Base-by-base conservation (phyloP, 2,888 invertebrate species). In the Andrena camellia region DNA sequence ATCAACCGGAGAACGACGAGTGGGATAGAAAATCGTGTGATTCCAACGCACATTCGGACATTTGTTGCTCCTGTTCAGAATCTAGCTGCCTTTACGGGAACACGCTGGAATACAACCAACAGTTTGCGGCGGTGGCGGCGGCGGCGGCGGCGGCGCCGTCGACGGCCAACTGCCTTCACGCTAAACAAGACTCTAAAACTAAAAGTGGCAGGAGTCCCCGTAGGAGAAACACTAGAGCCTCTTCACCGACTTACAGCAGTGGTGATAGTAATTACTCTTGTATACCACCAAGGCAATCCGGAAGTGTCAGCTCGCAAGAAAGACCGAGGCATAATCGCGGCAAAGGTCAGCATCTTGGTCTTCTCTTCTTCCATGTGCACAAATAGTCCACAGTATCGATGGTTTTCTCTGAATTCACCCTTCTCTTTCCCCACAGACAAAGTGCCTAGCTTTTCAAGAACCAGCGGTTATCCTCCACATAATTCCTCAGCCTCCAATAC, bases 21-120 rank as follows among this genome's bases (percentile, higher is more conserved):
- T 94, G 94, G 94, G 94, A 94, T 50, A 90, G 94, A 63, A 94
- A 94, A 66, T 94, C 94, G 0, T 94, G 94, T 86, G 94, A 94
- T 75, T 94, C 94, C 1, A 94, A 94, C 71, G 93, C 93, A 6
- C 94, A 94, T 75, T 94, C 93, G 77, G 94, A 94, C 73, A 88
- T 93, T 70, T 94, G 94, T 81, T 94, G 93, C 71, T 94, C 94
- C 5, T 94, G 94, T 77, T 94, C 94, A 3, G 94, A 94, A 78
- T 94, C 94, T 1, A 94, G 94, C 74, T 94, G 93, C 76, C 91
- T 94, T 0, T 94, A 94, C 64, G 93, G 93, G 54, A 93, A 94
- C 68, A 91, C 93, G 0, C 90, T 93, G 85, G 94, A 94, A 8
- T 94, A 93, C 77, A 93, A 93, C 84, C 92, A 92, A 79, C 84